phyloP scores from a whole-genome alignment of 2,797 vertebrate species.

The Xiphorhynchus erythropygius region DNA sequence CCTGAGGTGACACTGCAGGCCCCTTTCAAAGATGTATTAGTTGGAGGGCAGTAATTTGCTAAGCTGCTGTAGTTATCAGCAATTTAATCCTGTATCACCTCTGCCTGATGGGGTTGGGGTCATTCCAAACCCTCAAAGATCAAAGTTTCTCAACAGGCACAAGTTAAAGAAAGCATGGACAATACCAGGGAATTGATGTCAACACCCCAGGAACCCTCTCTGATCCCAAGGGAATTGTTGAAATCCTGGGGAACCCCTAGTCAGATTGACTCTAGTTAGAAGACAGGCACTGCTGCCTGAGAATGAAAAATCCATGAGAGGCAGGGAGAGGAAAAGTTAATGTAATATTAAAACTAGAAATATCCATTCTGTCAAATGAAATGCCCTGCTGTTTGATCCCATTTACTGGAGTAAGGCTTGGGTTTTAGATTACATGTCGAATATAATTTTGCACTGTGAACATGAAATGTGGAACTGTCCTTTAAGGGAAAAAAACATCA shows the following conservation, averaged over 20 bases:
- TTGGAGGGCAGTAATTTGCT: background rate
- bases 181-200: background rate
- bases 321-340: slow-evolving; percentile 36
- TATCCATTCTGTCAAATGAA: slow-evolving; percentile 64
- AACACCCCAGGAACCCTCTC: background rate
- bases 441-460: slow-evolving; percentile 61
- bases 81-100: background rate
- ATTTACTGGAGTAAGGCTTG: slow-evolving; percentile 72
- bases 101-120: background rate
- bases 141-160: background rate
- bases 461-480: slow-evolving; percentile 23
- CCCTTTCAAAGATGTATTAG: background rate
- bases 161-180: background rate
- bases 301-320: slow-evolving; percentile 51
- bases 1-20: background rate
- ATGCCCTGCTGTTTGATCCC: slow-evolving; percentile 71
- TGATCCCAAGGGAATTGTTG: accelerated
- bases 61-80: background rate
- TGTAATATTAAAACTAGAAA: slow-evolving; percentile 63
- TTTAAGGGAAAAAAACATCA: slow-evolving; percentile 14
- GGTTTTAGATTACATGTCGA: slow-evolving; percentile 73
- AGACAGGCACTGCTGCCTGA: background rate
- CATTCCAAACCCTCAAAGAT: background rate
- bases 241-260: background rate
- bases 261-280: background rate